Conservation (phyloP, 2,113 vertebrate genomes). For the Tursiops truncatus region DNA sequence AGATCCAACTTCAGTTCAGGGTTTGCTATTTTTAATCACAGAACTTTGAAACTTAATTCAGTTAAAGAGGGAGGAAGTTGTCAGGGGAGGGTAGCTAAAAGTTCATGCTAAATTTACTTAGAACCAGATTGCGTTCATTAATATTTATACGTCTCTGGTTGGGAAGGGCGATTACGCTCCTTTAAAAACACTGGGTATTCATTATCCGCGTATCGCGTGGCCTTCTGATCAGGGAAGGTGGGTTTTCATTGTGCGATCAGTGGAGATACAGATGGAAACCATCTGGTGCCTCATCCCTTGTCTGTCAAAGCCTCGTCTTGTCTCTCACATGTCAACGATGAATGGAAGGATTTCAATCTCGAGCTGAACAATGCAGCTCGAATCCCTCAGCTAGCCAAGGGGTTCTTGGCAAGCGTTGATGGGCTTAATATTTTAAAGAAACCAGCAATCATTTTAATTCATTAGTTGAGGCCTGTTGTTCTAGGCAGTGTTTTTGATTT, state of each 20-base stretch:
- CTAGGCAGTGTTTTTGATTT: conserved; percentile 70
- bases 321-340: conserved; percentile 78
- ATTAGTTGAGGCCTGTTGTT: conserved; percentile 75
- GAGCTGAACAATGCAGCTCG: conserved; percentile 75
- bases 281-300: conserved; percentile 74
- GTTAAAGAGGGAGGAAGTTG: conserved; percentile 79
- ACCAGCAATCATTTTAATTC: conserved; percentile 77
- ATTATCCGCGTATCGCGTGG: conserved; percentile 52
- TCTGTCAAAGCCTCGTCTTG: conserved; percentile 77
- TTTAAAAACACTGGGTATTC: conserved; percentile 78
- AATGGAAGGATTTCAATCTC: conserved; percentile 77
- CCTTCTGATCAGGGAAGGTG: conserved; percentile 77
- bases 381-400: conserved; percentile 72
- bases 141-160: conserved; percentile 79
- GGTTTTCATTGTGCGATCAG: conserved; percentile 71
- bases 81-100: conserved; percentile 80
- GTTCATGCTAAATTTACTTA: conserved; percentile 81
- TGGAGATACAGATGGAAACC: conserved; percentile 79
- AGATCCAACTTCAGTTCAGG: conserved; percentile 58
- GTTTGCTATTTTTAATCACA: conserved; percentile 78
- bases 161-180: conserved; percentile 73
- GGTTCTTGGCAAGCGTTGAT: conserved; percentile 70
- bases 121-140: conserved; percentile 81
- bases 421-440: conserved; percentile 78
- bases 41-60: conserved; percentile 75